Evolutionary conservation across 1,140 invertebrate genomes (phyloP), one percentile per base, ranked within the genome.

Genomic region (Achroia grisella): DNA sequence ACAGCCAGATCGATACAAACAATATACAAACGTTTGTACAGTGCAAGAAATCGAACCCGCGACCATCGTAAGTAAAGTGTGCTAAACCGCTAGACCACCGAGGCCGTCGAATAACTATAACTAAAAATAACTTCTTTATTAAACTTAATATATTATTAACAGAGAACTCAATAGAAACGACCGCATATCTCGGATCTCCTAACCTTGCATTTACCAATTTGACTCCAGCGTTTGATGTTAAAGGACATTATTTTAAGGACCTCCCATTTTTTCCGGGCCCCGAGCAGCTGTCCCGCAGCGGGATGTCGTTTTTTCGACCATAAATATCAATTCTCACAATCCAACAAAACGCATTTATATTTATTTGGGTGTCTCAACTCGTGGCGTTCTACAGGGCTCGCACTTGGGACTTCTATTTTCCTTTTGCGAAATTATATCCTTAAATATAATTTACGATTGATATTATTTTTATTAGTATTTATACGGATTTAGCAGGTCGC

Each of bases 291-390:
- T 50, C 50, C 41, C 71, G 39, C 74, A 39, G 60, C 66, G 64
- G 73, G 74, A 62, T 50, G 52, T 54, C 68, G 46, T 71, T 79
- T 79, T 76, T 77, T 74, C 56, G 42, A 66, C 58, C 67, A 75
- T 78, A 81, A 81, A 81, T 78, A 81, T 78, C 74, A 81, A 77
- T 81, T 77, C 71, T 52, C 67, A 63, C 56, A 63, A 62, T 55
- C 62, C 62, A 67, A 67, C 66, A 63, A 65, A 70, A 72, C 61
- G 46, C 72, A 81, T 78, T 76, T 71, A 64, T 81, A 76, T 74
- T 81, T 78, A 72, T 81, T 81, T 79, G 70, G 68, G 55, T 52
- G 48, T 57, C 46, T 56, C 54, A 49, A 57, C 36, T 56, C 54
- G 56, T 52, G 59, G 58, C 39, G 58, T 62, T 51, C 47, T 48